phyloP scores from a whole-genome alignment of 2,797 vertebrate genomes.

The Sebastes kiyomatsui region DNA sequence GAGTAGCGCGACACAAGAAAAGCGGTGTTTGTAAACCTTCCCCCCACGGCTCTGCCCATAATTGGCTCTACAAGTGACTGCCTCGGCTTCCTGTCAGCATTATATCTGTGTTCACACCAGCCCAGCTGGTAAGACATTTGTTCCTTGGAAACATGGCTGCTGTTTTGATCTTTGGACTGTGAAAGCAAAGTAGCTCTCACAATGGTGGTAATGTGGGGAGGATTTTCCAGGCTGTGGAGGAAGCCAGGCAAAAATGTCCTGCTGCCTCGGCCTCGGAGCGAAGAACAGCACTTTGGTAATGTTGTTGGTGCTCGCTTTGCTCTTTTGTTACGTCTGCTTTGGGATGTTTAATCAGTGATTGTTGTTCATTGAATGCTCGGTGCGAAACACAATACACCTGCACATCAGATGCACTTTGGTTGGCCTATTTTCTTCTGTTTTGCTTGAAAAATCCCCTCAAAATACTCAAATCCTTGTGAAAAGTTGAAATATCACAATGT shows the following conservation, averaged over 20 bases:
- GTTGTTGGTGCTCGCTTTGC: conserved; percentile 31
- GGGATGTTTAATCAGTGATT: conserved; percentile 38
- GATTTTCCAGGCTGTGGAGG: conserved; percentile 74
- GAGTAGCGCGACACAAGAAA: conserved; percentile 80
- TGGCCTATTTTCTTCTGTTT: not conserved
- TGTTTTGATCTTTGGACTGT: conserved; percentile 88
- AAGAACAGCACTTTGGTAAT: conserved; percentile 38
- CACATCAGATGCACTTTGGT: not conserved
- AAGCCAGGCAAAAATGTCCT: conserved; percentile 66
- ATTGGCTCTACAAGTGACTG: conserved; percentile 85
- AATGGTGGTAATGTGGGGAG: conserved; percentile 78
- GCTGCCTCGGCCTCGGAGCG: conserved; percentile 49
- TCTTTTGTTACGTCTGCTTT: conserved; percentile 46
- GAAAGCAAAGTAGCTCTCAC: conserved; percentile 81
- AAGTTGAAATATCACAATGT: not conserved
- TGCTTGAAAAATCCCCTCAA: not conserved
- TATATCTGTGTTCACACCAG: conserved; percentile 84
- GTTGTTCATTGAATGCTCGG: conserved; percentile 4
- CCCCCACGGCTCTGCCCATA: conserved; percentile 79
- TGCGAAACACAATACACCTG: conserved; percentile 27
- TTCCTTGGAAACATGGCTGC: conserved; percentile 82
- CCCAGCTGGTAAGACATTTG: conserved; percentile 81
- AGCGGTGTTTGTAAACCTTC: conserved; percentile 83
- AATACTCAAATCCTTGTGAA: not conserved
- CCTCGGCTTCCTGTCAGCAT: conserved; percentile 85